These are phyloP conservation scores for Ameiurus melas DNA, from an alignment of 2,113 vertebrate genomes.

Conservation along the genomic window DNA sequence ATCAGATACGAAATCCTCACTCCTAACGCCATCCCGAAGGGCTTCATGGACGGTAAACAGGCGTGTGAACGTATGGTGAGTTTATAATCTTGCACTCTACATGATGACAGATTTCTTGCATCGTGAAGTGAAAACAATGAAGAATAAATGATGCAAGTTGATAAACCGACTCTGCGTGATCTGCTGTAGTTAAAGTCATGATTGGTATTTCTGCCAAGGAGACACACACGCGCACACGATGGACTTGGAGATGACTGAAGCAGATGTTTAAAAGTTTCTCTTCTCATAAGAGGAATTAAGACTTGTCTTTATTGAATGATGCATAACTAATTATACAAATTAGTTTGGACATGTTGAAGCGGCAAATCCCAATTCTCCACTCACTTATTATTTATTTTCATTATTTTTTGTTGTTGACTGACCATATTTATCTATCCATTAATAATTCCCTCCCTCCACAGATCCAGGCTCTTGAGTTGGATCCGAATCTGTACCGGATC, in stretches of 20 bases:
- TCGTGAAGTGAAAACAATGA: background rate
- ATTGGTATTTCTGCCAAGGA: background rate
- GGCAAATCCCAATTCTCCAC: no score
- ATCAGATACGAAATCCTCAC: constrained; percentile 96
- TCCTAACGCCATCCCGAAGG: constrained; percentile 95
- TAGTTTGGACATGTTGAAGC: no score
- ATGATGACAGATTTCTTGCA: background rate
- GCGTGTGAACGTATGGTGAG: constrained; percentile 96
- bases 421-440: no score
- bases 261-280: background rate
- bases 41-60: constrained; percentile 98
- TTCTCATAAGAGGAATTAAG: background rate
- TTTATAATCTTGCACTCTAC: background rate
- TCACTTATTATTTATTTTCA: no score
- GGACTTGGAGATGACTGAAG: background rate
- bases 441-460: constrained; percentile 71
- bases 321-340: no score
- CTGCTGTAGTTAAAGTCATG: no score
- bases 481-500: constrained; percentile 95
- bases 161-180: no score
- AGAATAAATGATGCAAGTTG: background rate
- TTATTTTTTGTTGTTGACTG: no score
- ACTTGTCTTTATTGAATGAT: background rate
- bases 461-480: constrained; percentile 93
- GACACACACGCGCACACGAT: background rate